phyloP scores from a whole-genome alignment of 2,888 invertebrate genomes.

The Ormyrus labotus region DNA sequence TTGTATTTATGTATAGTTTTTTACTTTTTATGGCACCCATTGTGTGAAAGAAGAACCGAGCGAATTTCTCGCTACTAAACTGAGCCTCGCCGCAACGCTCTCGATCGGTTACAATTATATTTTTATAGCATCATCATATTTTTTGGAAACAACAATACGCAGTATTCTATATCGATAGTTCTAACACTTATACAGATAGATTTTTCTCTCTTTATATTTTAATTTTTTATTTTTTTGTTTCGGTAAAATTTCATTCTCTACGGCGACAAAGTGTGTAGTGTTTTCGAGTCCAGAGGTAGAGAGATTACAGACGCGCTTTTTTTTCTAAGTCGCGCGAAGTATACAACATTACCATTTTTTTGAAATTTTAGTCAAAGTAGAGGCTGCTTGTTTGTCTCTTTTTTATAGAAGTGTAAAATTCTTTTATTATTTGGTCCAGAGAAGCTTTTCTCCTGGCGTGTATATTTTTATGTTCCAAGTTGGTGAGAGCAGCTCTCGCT shows the following conservation, averaged over 20 bases:
- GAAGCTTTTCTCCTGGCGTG: conserved; percentile 61
- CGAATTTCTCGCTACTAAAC: conserved; percentile 31
- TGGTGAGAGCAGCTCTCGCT: conserved; percentile 53
- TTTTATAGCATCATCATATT: background rate
- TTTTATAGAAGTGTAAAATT: conserved; percentile 73
- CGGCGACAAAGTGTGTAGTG: conserved; percentile 16
- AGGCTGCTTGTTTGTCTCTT: conserved; percentile 46
- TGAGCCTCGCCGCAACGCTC: conserved; percentile 38
- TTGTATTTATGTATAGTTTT: conserved; percentile 5
- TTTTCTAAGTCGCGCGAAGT: background rate
- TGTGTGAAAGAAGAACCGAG: conserved; percentile 7
- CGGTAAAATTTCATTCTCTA: background rate
- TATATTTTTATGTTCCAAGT: conserved; percentile 52
- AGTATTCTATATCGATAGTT: conserved; percentile 50
- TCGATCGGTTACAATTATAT: conserved; percentile 18
- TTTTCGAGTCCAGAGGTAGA: conserved; percentile 60
- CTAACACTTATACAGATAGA: conserved; percentile 56
- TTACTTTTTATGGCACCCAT: conserved; percentile 12
- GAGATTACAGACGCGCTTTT: conserved; percentile 41
- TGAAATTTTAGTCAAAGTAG: conserved; percentile 42
- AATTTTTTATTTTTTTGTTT: conserved; percentile 31
- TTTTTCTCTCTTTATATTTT: conserved; percentile 36
- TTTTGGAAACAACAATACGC: conserved; percentile 47
- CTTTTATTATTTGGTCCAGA: conserved; percentile 71
- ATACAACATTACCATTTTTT: conserved; percentile 18